Base-by-base conservation (phyloP, 2,888 invertebrate genomes). In the Ormyrus rosae region DNA sequence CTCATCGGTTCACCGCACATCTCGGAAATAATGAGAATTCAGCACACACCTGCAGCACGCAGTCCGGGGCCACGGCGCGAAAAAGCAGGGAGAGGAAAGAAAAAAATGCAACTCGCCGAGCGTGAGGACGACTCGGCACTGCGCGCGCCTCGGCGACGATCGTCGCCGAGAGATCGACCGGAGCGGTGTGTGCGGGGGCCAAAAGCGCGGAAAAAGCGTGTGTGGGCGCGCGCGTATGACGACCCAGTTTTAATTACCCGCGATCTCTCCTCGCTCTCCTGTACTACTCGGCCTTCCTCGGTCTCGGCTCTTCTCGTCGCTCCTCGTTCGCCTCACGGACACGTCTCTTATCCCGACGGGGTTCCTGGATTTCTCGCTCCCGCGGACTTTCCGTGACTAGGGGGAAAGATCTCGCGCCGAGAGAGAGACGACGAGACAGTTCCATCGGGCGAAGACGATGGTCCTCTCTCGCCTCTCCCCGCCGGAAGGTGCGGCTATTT, bases 401-500 rank as follows among this genome's bases (percentile, higher is more conserved):
- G 58, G 45, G 46, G 71, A 53, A 55, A 61, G 67, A 11, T 73
- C 11, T 2, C 3, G 50, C 19, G 34, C 4, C 19, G 60, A 53
- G 55, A 34, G 34, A 5, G 11, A 7, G 51, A 34, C 5, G 53
- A n/a, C 45, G 46, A 74, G 50, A 56, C 58, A 72, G 82, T 79
- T 82, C 80, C 83, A 82, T 81, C 55, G 77, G 77, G 65, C 67
- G 58, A 68, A 34, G 53, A 64, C 34, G 63, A 19, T n/a, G 10
- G 13, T 13, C 8, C 1, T 11, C 9, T 19, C 46, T n/a, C 19
- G 48, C 7, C 10, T 55, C 83, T 80, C 80, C 80, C 80, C 82
- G 74, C 83, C 83, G 81, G 82, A 84, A 83, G 83, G 71, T 70
- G 68, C 53, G 72, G 83, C 86, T 90, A 90, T 90, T 90, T 90